These are phyloP conservation scores for Punctoribates punctum DNA, from an alignment of 2,888 invertebrate genomes.

Conservation along the genomic window DNA sequence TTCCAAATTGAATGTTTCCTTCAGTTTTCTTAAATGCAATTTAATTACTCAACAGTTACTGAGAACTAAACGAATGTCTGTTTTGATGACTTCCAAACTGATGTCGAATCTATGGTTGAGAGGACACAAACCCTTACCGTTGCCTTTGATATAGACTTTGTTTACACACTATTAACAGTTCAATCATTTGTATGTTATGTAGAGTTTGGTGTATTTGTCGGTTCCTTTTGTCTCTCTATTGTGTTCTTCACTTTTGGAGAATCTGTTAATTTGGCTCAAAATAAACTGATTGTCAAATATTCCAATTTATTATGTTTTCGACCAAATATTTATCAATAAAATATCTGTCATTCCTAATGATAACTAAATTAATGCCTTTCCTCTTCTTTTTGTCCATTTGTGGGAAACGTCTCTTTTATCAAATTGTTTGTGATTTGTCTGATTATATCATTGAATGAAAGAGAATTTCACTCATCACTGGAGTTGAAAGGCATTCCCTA, in stretches of 20 bases:
- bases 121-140: neutral
- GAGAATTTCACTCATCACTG: too few relatives aligned
- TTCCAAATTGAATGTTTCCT: neutral
- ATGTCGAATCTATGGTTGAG: neutral
- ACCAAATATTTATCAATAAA: neutral
- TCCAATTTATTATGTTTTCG: neutral
- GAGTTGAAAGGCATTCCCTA: too few relatives aligned
- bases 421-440: too few relatives aligned
- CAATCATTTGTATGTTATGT: neutral
- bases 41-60: neutral
- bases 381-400: neutral
- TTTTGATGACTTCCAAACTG: neutral
- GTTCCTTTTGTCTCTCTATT: slow-evolving; percentile 2
- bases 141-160: neutral
- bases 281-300: neutral
- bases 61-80: neutral
- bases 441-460: too few relatives aligned
- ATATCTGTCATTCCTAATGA: neutral
- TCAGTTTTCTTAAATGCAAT: neutral
- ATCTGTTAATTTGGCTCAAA: neutral
- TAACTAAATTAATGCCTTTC: neutral
- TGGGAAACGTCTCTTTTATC: too few relatives aligned
- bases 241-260: neutral
- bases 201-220: slow-evolving; percentile 1
- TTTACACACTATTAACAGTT: neutral